These are phyloP conservation scores for Dicrurus megarhynchus DNA, from an alignment of 2,113 vertebrate species.

Conservation along the genomic window DNA sequence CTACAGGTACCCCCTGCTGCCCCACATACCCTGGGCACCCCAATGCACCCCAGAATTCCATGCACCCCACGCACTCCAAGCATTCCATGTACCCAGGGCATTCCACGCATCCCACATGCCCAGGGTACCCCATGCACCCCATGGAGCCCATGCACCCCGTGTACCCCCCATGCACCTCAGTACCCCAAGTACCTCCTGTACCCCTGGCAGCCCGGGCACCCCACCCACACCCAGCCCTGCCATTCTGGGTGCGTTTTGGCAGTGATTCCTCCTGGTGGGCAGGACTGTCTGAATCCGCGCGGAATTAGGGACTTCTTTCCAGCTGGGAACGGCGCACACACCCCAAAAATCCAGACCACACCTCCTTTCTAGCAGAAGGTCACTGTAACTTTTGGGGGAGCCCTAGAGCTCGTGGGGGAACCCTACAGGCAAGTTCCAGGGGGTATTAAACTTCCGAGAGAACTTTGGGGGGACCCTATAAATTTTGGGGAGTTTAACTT, in stretches of 20 bases:
- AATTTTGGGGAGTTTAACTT: neutral
- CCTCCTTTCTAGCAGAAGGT: neutral
- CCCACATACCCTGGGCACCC: neutral
- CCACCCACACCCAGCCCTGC: neutral
- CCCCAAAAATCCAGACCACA: neutral
- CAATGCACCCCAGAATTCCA: neutral
- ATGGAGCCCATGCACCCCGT: rapidly evolving
- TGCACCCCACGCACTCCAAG: neutral
- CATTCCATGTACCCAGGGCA: too few species aligned
- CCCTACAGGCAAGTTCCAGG: neutral
- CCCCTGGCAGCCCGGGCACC: neutral
- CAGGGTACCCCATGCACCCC: neutral
- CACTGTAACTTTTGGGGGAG: neutral
- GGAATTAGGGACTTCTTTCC: neutral
- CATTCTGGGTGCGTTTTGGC: neutral
- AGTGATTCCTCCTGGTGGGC: rapidly evolving
- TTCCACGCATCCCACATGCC: neutral
- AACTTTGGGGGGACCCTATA: rapidly evolving
- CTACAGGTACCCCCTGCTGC: too few species aligned
- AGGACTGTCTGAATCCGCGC: neutral
- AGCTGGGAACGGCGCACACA: neutral
- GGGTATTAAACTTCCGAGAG: neutral
- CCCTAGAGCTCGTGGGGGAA: neutral
- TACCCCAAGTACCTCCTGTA: neutral
- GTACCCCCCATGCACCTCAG: neutral